These are phyloP conservation scores for Falco biarmicus DNA, from an alignment of 2,797 vertebrate species.

Conservation along the genomic window DNA sequence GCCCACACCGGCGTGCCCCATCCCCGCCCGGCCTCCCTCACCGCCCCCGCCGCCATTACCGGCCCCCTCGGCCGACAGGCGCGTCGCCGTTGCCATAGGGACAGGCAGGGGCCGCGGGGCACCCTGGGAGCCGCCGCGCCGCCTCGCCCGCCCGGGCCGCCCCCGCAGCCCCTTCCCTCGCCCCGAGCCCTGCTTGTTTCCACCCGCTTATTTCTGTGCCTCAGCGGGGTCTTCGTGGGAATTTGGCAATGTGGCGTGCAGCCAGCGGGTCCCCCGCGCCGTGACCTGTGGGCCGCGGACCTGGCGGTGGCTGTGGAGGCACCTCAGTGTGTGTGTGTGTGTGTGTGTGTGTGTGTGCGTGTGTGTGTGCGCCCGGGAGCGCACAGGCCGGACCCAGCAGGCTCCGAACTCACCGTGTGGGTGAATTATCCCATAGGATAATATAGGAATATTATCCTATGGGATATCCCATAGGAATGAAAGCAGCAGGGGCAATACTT, in stretches of 20 bases:
- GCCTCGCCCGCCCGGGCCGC: fast-evolving
- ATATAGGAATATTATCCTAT: no score
- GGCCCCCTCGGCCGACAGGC: background rate
- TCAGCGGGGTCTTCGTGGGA: fast-evolving
- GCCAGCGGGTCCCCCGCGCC: background rate
- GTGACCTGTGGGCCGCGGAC: fast-evolving
- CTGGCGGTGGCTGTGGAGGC: fast-evolving
- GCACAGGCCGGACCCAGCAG: fast-evolving
- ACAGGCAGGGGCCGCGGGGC: constrained; percentile 1
- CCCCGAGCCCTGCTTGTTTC: fast-evolving
- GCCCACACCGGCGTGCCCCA: background rate
- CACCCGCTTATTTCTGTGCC: background rate
- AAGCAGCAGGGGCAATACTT: background rate
- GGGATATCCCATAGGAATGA: no score
- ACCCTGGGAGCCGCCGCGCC: background rate
- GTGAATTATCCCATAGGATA: no score
- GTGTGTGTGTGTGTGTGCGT: no score
- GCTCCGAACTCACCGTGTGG: fast-evolving
- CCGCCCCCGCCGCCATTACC: background rate
- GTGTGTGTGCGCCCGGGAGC: fast-evolving
- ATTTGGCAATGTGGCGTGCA: fast-evolving
- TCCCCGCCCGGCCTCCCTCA: background rate
- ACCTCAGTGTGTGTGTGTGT: fast-evolving
- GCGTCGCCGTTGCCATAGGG: background rate
- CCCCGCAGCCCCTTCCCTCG: background rate